phyloP scores from a whole-genome alignment of 2,113 vertebrate species.

The Cynopterus brachyotis region DNA sequence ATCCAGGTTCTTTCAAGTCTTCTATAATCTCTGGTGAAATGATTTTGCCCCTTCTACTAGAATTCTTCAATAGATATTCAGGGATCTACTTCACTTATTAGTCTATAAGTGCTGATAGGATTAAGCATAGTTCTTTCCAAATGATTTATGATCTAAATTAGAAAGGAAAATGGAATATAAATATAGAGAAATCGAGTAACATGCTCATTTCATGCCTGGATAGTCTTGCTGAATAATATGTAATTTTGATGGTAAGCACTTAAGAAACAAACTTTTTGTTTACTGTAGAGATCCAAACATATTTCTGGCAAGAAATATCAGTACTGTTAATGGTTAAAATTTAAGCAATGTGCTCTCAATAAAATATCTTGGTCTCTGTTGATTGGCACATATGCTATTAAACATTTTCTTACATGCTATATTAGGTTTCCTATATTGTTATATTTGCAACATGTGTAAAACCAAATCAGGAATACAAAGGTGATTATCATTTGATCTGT shows the following conservation, averaged over 20 bases:
- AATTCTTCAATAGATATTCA: slow-evolving; percentile 28
- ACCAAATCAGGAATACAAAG: background rate
- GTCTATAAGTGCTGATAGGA: slow-evolving; percentile 15
- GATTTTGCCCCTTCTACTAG: background rate
- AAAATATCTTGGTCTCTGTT: slow-evolving; percentile 61
- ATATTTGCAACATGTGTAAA: slow-evolving; percentile 8
- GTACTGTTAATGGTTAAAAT: slow-evolving; percentile 48
- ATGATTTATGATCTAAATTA: slow-evolving; percentile 43
- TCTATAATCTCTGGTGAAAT: background rate
- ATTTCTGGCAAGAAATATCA: slow-evolving; percentile 46
- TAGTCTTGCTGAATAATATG: background rate
- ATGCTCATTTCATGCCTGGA: slow-evolving; percentile 2
- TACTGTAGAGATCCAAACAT: background rate
- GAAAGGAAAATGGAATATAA: slow-evolving; percentile 45
- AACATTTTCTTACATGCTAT: slow-evolving; percentile 46
- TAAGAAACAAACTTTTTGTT: slow-evolving; percentile 30
- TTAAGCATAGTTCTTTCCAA: slow-evolving; percentile 34
- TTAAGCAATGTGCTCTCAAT: slow-evolving; percentile 48
- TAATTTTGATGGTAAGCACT: slow-evolving; percentile 1
- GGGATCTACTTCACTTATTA: background rate
- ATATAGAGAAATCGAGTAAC: slow-evolving; percentile 39
- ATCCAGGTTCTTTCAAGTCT: slow-evolving; percentile 11
- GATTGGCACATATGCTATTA: slow-evolving; percentile 46
- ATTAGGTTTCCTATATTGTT: slow-evolving; percentile 8
- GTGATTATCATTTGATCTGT: slow-evolving; percentile 21